Evolutionary conservation across 1,140 invertebrate species (phyloP).

Genomic region (Drosophila tsacasi): DNA sequence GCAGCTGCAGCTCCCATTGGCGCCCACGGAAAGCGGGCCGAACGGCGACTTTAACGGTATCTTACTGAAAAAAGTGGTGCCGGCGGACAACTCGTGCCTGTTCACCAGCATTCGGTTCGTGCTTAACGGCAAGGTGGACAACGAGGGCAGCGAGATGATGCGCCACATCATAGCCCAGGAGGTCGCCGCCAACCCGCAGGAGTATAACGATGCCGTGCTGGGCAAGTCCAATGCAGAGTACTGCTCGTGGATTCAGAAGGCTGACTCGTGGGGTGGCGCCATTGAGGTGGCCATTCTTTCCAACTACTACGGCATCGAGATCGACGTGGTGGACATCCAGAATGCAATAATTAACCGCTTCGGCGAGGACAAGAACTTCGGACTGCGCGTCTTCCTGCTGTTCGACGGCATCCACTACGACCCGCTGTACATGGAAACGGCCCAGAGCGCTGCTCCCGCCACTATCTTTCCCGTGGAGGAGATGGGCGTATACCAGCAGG

Average conservation of each 20-base stretch:
- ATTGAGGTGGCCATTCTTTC: conserved; percentile 97
- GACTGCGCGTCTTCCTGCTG: conserved; percentile 93
- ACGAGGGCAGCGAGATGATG: conserved; percentile 90
- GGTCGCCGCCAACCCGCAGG: conserved; percentile 91
- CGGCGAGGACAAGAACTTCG: conserved; percentile 96
- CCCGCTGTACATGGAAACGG: conserved; percentile 93
- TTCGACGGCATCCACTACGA: conserved; percentile 99
- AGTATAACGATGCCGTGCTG: conserved; percentile 94
- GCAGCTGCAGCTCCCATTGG: conserved; percentile 12
- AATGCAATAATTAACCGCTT: conserved; percentile 96
- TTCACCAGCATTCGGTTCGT: conserved; percentile 94
- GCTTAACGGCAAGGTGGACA: conserved; percentile 91
- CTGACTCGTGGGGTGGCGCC: conserved; percentile 97
- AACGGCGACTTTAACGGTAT: conserved; percentile 88
- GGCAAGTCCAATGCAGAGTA: conserved; percentile 95
- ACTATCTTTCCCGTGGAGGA: conserved; percentile 94
- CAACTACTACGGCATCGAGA: conserved; percentile 95
- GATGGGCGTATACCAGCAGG: conserved; percentile 90
- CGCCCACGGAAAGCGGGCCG: conserved; percentile 60
- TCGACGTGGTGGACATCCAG: conserved; percentile 96
- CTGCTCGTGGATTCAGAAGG: conserved; percentile 93
- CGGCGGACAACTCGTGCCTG: conserved; percentile 97
- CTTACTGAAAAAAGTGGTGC: conserved; percentile 95
- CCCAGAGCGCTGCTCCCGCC: conserved; percentile 89
- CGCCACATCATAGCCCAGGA: conserved; percentile 94